phyloP scores from a whole-genome alignment of 2,888 invertebrate species.

The Andrena chrysosceles region DNA sequence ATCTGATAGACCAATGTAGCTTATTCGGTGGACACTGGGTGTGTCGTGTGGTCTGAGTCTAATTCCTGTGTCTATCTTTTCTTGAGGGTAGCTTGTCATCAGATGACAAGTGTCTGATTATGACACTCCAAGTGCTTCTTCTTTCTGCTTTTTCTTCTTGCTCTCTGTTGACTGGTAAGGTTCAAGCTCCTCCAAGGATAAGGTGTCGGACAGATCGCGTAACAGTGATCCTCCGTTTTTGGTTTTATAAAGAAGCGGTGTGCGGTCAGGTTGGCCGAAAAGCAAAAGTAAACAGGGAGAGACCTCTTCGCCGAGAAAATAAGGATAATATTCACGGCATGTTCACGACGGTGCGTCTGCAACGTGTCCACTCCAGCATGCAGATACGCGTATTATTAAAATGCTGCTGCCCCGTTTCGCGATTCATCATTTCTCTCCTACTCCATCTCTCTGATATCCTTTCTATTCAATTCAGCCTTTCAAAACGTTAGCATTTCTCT shows the following conservation, averaged over 20 bases:
- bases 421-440: conserved; percentile 22
- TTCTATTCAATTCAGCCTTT: neutral
- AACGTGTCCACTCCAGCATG: conserved; percentile 58
- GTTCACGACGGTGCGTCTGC: conserved; percentile 53
- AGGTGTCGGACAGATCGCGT: neutral
- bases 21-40: conserved; percentile 5
- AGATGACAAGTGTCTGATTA: neutral
- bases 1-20: neutral
- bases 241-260: conserved; percentile 30
- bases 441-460: neutral
- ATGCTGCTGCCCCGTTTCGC: conserved; percentile 44
- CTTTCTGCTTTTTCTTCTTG: neutral
- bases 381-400: conserved; percentile 68
- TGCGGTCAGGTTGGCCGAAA: conserved; percentile 39
- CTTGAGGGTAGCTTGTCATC: neutral
- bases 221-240: neutral
- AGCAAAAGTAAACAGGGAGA: conserved; percentile 54
- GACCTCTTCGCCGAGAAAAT: conserved; percentile 35
- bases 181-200: conserved; percentile 1
- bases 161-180: neutral
- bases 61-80: neutral
- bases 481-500: neutral
- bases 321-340: conserved; percentile 62
- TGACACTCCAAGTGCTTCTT: neutral
- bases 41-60: neutral